These are phyloP conservation scores for Leptinotarsa haldemani DNA, from an alignment of 2,888 invertebrate genomes.

Conservation along the genomic window DNA sequence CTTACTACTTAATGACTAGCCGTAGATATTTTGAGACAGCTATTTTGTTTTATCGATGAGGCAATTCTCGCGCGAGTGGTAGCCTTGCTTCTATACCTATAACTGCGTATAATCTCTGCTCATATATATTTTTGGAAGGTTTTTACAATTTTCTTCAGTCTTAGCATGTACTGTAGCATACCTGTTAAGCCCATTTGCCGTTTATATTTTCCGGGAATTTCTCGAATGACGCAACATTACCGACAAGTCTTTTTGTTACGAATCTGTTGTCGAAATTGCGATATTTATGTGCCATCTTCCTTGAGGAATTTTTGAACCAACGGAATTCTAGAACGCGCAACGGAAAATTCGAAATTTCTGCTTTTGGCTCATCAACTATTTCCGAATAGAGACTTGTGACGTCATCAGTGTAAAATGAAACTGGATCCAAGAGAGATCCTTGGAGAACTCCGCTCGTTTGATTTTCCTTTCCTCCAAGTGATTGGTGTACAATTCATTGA, in stretches of 20 bases:
- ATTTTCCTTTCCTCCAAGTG: no score
- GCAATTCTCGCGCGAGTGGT: background rate
- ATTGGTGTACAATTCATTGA: no score
- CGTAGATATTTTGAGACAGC: no score
- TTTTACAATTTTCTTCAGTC: slow-evolving; percentile 5
- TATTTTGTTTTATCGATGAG: no score
- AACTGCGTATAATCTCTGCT: background rate
- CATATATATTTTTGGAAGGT: slow-evolving; percentile 3
- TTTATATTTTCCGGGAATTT: background rate
- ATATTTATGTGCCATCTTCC: background rate
- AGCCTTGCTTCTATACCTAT: background rate
- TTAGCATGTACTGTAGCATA: slow-evolving; percentile 3
- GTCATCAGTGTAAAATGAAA: no score
- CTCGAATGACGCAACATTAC: background rate
- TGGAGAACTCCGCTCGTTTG: no score
- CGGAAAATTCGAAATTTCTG: background rate
- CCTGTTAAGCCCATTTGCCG: background rate
- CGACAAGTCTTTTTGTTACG: background rate
- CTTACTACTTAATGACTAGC: no score
- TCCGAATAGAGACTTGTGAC: background rate
- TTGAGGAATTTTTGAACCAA: slow-evolving; percentile 2
- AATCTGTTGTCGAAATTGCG: background rate
- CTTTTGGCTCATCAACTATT: background rate
- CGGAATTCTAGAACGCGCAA: background rate
- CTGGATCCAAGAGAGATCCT: no score